Evolutionary conservation across 1,140 invertebrate species (phyloP).

Genomic region (Drosophila mauritiana): DNA sequence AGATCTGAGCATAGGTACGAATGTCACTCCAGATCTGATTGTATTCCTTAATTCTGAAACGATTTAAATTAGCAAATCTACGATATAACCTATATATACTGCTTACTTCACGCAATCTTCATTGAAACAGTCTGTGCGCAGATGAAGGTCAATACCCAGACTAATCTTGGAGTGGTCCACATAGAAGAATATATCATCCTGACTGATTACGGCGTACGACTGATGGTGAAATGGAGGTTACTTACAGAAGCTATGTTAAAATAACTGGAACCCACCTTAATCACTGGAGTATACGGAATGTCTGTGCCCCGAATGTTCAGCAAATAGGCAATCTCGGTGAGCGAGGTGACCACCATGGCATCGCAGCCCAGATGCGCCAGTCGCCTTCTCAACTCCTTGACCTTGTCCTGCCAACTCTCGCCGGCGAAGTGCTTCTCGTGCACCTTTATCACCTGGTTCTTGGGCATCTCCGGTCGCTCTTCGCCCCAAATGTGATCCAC

Average conservation of each 20-base stretch:
- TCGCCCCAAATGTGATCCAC: constrained; percentile 93
- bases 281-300: constrained; percentile 94
- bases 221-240: not conserved
- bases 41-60: constrained; percentile 89
- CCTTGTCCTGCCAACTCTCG: constrained; percentile 89
- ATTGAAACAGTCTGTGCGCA: constrained; percentile 86
- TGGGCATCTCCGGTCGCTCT: constrained; percentile 85
- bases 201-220: constrained; percentile 91
- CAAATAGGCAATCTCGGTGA: constrained; percentile 97
- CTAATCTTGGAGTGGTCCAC: constrained; percentile 87
- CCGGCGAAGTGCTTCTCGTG: constrained; percentile 85
- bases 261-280: constrained; percentile 53
- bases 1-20: constrained; percentile 87
- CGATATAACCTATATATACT: too few relatives aligned
- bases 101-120: constrained; percentile 88
- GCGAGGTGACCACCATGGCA: constrained; percentile 93
- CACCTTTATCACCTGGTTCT: constrained; percentile 86
- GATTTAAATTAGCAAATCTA: not conserved
- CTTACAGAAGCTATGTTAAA: too few relatives aligned
- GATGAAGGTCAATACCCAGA: constrained; percentile 85
- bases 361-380: constrained; percentile 89
- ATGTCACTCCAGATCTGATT: constrained; percentile 89
- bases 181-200: constrained; percentile 88
- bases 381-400: constrained; percentile 88
- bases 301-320: constrained; percentile 97